phyloP scores from a whole-genome alignment of 1,140 invertebrate species.

The Eupristina koningsbergeri region DNA sequence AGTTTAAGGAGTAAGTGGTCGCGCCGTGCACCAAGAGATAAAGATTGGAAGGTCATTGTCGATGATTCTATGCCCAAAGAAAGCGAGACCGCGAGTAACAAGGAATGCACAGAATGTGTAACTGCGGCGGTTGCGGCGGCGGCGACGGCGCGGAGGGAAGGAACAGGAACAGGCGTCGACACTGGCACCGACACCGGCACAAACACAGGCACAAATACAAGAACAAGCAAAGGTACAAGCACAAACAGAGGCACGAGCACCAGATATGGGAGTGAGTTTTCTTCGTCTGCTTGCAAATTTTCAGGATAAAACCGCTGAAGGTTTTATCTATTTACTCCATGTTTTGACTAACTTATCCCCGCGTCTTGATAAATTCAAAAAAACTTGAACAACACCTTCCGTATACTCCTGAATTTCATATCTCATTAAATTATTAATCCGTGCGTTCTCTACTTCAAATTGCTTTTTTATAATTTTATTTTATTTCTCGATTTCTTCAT shows the following conservation, averaged over 20 bases:
- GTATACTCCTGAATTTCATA: too few species aligned
- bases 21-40: not conserved
- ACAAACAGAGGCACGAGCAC: too few species aligned
- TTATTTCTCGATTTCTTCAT: too few species aligned
- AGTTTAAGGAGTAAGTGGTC: too few species aligned
- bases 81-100: constrained; percentile 42
- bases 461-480: too few species aligned
- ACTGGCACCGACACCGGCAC: too few species aligned
- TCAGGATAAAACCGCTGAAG: not conserved
- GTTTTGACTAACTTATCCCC: not conserved
- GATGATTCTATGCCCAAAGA: constrained; percentile 33
- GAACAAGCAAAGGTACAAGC: too few species aligned
- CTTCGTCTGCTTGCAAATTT: not conserved
- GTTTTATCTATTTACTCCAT: not conserved
- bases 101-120: constrained; percentile 30
- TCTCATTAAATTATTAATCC: too few species aligned
- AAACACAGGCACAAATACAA: too few species aligned
- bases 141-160: constrained; percentile 16
- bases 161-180: not conserved
- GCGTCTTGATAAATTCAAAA: too few species aligned
- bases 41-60: constrained; percentile 18
- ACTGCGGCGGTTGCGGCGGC: constrained; percentile 26
- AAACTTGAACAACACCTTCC: too few species aligned
- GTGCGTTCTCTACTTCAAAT: too few species aligned
- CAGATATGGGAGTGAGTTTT: not conserved